These are phyloP conservation scores for Parnassius mnemosyne DNA, from an alignment of 2,888 invertebrate genomes.

Conservation along the genomic window DNA sequence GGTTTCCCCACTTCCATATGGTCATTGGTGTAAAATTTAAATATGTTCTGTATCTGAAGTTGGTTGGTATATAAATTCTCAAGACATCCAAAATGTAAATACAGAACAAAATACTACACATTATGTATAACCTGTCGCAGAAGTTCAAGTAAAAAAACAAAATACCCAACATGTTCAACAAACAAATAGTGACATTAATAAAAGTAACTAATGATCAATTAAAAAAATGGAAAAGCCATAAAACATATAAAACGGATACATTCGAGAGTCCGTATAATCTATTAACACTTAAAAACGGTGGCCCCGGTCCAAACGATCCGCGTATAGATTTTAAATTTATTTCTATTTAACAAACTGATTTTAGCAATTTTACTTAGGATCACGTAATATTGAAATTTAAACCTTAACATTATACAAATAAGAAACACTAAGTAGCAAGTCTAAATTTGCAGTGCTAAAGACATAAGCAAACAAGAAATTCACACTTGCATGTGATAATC, in stretches of 20 bases:
- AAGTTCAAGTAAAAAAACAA: background rate
- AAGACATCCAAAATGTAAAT: too few species aligned
- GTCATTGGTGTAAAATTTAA: too few species aligned
- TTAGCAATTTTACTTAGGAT: slow-evolving; percentile 21
- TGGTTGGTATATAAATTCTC: too few species aligned
- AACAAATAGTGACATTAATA: slow-evolving; percentile 32
- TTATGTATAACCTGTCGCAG: background rate
- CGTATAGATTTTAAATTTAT: slow-evolving; percentile 70
- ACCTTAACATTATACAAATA: slow-evolving; percentile 14
- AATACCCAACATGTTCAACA: slow-evolving; percentile 24
- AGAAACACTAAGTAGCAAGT: slow-evolving; percentile 15
- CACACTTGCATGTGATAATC: slow-evolving; percentile 14
- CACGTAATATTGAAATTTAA: background rate
- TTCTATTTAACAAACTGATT: slow-evolving; percentile 45
- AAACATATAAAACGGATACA: slow-evolving; percentile 34
- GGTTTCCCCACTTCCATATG: too few species aligned
- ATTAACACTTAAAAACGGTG: slow-evolving; percentile 73
- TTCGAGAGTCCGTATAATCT: slow-evolving; percentile 46
- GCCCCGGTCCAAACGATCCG: slow-evolving; percentile 50
- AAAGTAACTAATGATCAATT: slow-evolving; percentile 33
- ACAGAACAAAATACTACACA: too few species aligned
- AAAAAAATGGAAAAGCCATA: slow-evolving; percentile 36
- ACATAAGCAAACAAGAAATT: slow-evolving; percentile 35
- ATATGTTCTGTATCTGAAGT: too few species aligned
- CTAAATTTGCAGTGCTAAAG: slow-evolving; percentile 32